Conservation (phyloP, 2,888 invertebrate species). For the Anorthoa munda region DNA sequence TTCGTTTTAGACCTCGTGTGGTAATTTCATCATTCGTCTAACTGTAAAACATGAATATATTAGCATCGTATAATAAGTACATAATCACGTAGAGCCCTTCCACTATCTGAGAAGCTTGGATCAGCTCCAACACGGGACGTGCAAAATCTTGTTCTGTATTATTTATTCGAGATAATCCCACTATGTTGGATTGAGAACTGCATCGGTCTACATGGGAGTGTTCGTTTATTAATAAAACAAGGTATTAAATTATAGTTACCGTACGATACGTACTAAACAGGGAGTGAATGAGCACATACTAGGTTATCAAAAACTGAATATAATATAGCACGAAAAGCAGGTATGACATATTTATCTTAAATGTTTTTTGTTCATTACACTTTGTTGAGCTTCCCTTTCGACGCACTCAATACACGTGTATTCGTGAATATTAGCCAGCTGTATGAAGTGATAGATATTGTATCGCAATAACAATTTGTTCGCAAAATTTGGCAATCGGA, state of each 20-base stretch:
- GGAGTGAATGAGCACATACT: conserved; percentile 24
- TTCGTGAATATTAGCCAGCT: no score
- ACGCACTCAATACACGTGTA: neutral
- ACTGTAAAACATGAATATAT: conserved; percentile 43
- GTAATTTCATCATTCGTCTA: conserved; percentile 21
- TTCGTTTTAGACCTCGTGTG: neutral
- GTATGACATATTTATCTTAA: neutral
- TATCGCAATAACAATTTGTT: neutral
- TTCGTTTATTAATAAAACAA: conserved; percentile 57
- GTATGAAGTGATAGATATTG: conserved; percentile 1
- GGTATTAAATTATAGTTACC: neutral
- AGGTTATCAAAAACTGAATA: neutral
- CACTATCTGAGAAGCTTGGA: conserved; percentile 62
- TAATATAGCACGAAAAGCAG: neutral
- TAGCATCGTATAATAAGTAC: conserved; percentile 47
- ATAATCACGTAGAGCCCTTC: conserved; percentile 60
- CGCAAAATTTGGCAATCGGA: neutral
- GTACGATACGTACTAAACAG: conserved; percentile 1
- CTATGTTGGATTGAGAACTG: conserved; percentile 43
- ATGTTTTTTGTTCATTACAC: neutral
- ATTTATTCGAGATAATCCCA: conserved; percentile 56
- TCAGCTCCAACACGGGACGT: conserved; percentile 55
- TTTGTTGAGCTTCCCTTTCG: neutral
- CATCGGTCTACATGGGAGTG: conserved; percentile 29
- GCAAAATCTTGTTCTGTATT: conserved; percentile 52